Evolutionary conservation across 1,140 invertebrate genomes (phyloP).

Genomic region (Lordiphosa collinella): DNA sequence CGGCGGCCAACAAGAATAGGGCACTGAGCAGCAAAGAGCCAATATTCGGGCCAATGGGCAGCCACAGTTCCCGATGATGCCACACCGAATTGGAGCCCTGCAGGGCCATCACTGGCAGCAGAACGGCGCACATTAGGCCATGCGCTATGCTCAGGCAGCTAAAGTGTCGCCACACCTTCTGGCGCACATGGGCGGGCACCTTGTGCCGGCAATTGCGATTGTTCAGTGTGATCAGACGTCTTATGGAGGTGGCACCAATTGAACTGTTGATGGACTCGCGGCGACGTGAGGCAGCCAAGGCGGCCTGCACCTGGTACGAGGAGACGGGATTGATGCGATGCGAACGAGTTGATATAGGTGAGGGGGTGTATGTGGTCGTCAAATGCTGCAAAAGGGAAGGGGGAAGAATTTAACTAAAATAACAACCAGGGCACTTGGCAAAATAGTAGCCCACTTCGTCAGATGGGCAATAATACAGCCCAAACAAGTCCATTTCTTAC

Average conservation of each 20-base stretch:
- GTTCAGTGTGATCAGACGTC: conserved; percentile 82
- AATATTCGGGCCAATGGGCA: conserved; percentile 77
- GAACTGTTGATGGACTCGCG: conserved; percentile 84
- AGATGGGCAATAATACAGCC: no score
- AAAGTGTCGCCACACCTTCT: conserved; percentile 81
- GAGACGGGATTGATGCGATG: conserved; percentile 81
- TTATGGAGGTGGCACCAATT: conserved; percentile 84
- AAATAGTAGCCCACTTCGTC: no score
- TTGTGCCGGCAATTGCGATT: conserved; percentile 81
- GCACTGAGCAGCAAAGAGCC: conserved; percentile 82
- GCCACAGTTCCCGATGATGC: conserved; percentile 76
- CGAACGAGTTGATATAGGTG: conserved; percentile 81
- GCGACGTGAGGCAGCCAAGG: conserved; percentile 79
- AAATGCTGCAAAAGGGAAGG: conserved; percentile 80
- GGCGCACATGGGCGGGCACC: conserved; percentile 81
- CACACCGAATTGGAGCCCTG: conserved; percentile 81
- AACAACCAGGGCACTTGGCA: no score
- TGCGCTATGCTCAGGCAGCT: conserved; percentile 82
- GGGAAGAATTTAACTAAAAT: neutral
- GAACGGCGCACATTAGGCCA: conserved; percentile 82
- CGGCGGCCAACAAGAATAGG: conserved; percentile 81
- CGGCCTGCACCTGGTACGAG: conserved; percentile 75
- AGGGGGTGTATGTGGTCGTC: conserved; percentile 81
- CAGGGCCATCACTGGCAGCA: conserved; percentile 83
- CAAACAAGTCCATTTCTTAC: no score